Evolutionary conservation across 2,113 vertebrate genomes (phyloP).

Genomic region (Acanthisitta chloris): DNA sequence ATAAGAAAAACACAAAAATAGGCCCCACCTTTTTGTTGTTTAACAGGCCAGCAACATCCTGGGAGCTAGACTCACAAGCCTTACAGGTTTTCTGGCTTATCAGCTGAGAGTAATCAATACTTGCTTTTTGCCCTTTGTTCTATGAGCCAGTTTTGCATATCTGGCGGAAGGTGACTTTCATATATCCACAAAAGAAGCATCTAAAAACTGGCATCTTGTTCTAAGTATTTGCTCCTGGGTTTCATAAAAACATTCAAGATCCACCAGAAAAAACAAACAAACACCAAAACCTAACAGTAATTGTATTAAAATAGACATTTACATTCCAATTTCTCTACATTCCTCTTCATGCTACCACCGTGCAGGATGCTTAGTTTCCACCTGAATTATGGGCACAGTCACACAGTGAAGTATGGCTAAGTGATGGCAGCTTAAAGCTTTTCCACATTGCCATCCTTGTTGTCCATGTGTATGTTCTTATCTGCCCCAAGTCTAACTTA

Average conservation of each 20-base stretch:
- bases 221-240: not conserved
- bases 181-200: not conserved
- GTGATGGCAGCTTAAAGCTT: not conserved
- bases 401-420: not conserved
- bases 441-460: not conserved
- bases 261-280: not conserved
- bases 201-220: not conserved
- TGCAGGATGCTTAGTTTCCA: not conserved
- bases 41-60: not conserved
- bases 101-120: not conserved
- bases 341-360: not conserved
- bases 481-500: not conserved
- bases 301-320: not conserved
- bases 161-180: not conserved
- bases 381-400: not conserved
- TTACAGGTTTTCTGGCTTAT: not conserved
- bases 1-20: not conserved
- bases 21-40: not conserved
- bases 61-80: not conserved
- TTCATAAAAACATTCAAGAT: not conserved
- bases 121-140: not conserved
- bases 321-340: not conserved
- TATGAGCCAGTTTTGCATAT: not conserved
- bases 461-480: not conserved
- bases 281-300: not conserved